Conservation (phyloP, 2,113 vertebrate species). For the Grantiella picta region DNA sequence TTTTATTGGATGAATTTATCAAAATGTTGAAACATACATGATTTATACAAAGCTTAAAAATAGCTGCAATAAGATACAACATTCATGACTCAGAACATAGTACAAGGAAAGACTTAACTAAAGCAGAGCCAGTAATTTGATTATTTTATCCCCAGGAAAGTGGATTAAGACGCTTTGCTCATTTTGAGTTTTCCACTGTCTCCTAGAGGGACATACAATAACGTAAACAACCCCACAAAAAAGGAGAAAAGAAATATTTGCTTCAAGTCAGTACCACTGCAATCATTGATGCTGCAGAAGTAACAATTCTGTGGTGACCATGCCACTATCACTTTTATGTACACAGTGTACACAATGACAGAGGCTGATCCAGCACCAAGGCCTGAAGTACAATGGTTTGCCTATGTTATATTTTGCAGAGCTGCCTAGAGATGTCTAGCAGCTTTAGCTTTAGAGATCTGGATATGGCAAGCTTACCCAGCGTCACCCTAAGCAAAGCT, state of each 20-base stretch:
- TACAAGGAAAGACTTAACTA: neutral
- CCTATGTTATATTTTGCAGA: neutral
- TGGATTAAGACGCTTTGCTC: neutral
- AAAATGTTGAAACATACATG: neutral
- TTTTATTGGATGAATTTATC: constrained; percentile 26
- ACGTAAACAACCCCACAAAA: neutral
- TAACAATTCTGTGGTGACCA: neutral
- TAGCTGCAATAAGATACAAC: neutral
- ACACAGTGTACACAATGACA: neutral
- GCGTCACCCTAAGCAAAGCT: neutral
- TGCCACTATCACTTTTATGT: neutral
- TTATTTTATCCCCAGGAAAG: neutral
- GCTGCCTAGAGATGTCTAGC: neutral
- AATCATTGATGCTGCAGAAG: neutral
- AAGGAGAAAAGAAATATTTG: fast-evolving
- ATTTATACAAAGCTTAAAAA: neutral
- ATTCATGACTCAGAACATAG: neutral
- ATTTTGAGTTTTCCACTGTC: neutral
- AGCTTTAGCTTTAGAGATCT: neutral
- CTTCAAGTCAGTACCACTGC: neutral
- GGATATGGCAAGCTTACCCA: neutral
- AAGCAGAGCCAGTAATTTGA: neutral
- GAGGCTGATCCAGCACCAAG: neutral
- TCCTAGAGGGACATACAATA: neutral
- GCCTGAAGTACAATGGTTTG: neutral